Evolutionary conservation across 2,888 invertebrate species (phyloP), one percentile per base, ranked within the genome.

Genomic region (Julus scandinavius): DNA sequence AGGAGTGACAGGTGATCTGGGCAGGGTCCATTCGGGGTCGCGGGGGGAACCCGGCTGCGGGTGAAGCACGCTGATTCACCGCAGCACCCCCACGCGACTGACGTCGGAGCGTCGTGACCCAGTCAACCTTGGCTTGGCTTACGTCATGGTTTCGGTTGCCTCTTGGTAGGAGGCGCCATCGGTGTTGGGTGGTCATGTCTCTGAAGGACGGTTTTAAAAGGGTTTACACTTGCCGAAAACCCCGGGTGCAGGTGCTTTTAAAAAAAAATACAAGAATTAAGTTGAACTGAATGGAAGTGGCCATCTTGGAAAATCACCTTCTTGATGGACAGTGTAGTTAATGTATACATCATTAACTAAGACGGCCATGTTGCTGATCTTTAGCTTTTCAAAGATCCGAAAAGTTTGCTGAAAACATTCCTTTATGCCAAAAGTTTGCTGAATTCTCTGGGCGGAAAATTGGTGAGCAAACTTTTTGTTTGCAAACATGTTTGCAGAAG

Each of bases 51-150:
- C 58, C 49, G 49, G 49, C 49, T 13, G 49, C 13, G 63, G 63
- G 63, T 63, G 63, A n/a, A 20, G n/a, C 63, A n/a, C 63, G n/a
- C 63, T 63, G 63, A 63, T 63, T 63, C 63, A 63, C 63, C 63
- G 20, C 15, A 63, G 63, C 63, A 63, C 63, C 63, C 63, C 63
- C 20, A n/a, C 63, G n/a, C 63, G 4, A 20, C 54, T 54, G 54
- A 54, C 54, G 54, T 54, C 54, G 13, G 9, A 49, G 49, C 49
- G 49, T 49, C 58, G 63, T 63, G 63, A 63, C 63, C 63, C 63
- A 63, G 63, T 63, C 63, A 20, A 20, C 63, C 63, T 63, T 63
- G 63, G 63, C 3, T 63, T 20, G 63, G 20, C n/a, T 63, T 63
- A 20, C 63, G 63, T 63, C 63, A 63, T 20, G 63, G 20, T 20